Evolutionary conservation across 2,888 invertebrate genomes (phyloP), one percentile per base, ranked within the genome.

Genomic region (Apamea sordens): DNA sequence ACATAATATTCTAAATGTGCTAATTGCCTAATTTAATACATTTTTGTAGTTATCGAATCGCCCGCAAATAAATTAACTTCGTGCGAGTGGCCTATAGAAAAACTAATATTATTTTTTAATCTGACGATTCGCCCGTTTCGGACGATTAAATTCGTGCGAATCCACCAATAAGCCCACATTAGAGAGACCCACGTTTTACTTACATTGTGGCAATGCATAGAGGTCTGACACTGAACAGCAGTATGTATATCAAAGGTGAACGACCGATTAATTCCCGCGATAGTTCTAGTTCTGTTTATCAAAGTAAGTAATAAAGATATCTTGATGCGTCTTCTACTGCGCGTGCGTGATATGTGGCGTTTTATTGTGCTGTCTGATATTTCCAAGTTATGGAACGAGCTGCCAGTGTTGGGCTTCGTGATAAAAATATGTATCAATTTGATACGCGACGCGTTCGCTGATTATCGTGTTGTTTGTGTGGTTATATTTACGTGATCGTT

Each of bases 281-380:
- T 92, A 94, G 92, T 92, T 93, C 93, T 92, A 93, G 92, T 93
- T 93, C 90, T 89, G 91, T 94, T 95, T 95, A 95, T 95, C 93
- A 93, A 89, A 92, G 90, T 90, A 86, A 89, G 92, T 86, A 94
- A 95, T 95, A 95, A 95, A 94, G 94, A 94, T 94, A 95, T 94
- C 93, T 91, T 90, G 91, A 92, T 92, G 93, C 91, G 88, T 89
- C 86, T 86, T 89, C 87, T 87, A 86, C 89, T 89, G 89, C 84
- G 87, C 79, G 78, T 82, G 84, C 80, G 84, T 91, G 91, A 90
- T 86, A 91, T 89, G 84, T 86, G 83, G 82, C 82, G 78, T 84
- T 86, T 83, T 87, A 89, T 86, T 86, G 79, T 86, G 32, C 73
- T 79, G 79, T 67, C 68, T 76, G 77, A 79, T 85, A 85, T 83